These are phyloP conservation scores for Acleris sparsana DNA, from an alignment of 2,888 invertebrate genomes.

Conservation along the genomic window DNA sequence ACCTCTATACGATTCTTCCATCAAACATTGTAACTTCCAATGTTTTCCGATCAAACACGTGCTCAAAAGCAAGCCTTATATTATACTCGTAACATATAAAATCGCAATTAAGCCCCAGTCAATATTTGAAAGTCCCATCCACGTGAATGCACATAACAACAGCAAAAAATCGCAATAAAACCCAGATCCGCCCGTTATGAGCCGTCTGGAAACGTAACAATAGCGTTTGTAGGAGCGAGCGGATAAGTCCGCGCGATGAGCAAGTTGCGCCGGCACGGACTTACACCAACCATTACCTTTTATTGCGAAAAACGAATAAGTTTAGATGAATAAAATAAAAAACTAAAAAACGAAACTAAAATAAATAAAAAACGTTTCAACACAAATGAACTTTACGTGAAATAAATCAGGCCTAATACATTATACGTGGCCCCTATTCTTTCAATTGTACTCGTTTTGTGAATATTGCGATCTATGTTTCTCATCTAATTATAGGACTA, in stretches of 20 bases:
- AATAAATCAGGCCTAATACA: too few species aligned
- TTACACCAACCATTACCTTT: conserved; percentile 14
- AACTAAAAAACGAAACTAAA: too few species aligned
- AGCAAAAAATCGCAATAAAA: conserved; percentile 70
- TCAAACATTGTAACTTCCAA: too few species aligned
- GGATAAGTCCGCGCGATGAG: conserved; percentile 33
- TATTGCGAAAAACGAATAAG: conserved; percentile 25
- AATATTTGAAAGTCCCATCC: neutral
- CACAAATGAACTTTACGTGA: neutral
- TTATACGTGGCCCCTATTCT: too few species aligned
- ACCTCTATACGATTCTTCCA: too few species aligned
- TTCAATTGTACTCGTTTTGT: too few species aligned
- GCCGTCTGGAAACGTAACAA: conserved; percentile 67
- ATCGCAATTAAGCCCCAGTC: conserved; percentile 1
- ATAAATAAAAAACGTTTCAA: neutral
- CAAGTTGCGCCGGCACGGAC: conserved; percentile 5
- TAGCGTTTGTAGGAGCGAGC: conserved; percentile 52
- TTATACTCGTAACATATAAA: neutral
- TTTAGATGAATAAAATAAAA: conserved; percentile 1
- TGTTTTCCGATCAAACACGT: too few species aligned
- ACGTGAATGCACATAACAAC: conserved; percentile 57
- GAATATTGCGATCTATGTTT: too few species aligned
- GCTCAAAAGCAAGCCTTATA: too few species aligned
- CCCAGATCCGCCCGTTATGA: conserved; percentile 76
- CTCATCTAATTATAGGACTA: too few species aligned